These are phyloP conservation scores for Sebastes dallii DNA, from an alignment of 2,797 vertebrate species.

Conservation along the genomic window DNA sequence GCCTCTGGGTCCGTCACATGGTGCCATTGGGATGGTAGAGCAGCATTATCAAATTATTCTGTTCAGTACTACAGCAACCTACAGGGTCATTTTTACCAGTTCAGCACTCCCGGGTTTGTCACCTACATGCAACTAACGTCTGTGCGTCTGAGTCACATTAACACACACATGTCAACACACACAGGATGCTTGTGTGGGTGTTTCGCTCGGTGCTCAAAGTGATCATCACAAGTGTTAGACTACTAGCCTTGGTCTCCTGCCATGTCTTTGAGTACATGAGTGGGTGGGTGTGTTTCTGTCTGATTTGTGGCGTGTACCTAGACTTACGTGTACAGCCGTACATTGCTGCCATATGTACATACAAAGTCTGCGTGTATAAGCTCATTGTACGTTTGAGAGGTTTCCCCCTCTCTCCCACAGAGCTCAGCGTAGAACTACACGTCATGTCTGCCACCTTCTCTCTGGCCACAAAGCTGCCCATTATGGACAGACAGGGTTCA, in stretches of 20 bases:
- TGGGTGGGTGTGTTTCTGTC: conserved; percentile 25
- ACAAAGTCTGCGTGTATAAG: conserved; percentile 53
- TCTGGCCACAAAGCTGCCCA: conserved; percentile 74
- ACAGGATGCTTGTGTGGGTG: conserved; percentile 53
- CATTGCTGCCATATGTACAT: conserved; percentile 24
- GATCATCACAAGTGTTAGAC: conserved; percentile 31
- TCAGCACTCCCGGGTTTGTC: conserved; percentile 30
- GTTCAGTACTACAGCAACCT: not conserved
- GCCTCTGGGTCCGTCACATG: not conserved
- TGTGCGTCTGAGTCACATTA: conserved; percentile 41
- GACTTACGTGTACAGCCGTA: conserved; percentile 10
- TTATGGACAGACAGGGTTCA: conserved; percentile 67
- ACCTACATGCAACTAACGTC: conserved; percentile 31
- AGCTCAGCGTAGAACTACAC: conserved; percentile 66
- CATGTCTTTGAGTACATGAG: conserved; percentile 15
- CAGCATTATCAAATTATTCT: not conserved
- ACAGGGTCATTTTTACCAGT: conserved; percentile 22
- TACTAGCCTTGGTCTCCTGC: conserved; percentile 24
- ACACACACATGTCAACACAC: conserved; percentile 48
- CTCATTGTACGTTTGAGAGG: conserved; percentile 65
- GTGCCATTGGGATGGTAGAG: not conserved
- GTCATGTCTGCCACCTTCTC: conserved; percentile 80
- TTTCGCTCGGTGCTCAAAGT: conserved; percentile 29
- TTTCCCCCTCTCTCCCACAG: conserved; percentile 48
- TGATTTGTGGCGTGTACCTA: conserved; percentile 9